Evolutionary conservation across 2,888 invertebrate species (phyloP).

Genomic region (Crossocerus cetratus): DNA sequence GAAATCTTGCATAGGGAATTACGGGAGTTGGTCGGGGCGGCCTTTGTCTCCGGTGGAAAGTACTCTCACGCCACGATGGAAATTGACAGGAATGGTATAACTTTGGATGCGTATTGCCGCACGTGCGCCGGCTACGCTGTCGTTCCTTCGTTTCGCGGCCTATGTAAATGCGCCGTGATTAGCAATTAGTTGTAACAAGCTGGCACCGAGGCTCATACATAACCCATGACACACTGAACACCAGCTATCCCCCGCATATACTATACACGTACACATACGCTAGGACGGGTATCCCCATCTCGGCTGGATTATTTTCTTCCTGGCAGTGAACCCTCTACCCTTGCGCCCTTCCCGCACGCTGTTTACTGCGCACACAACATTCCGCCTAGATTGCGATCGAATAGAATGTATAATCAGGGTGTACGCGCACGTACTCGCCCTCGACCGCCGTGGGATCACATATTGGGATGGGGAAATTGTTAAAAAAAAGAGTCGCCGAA

Average conservation of each 20-base stretch:
- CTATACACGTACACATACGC: background rate
- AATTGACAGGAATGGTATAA: slow-evolving; percentile 35
- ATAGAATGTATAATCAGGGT: background rate
- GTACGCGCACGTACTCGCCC: no score
- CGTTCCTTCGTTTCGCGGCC: slow-evolving; percentile 21
- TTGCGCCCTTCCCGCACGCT: background rate
- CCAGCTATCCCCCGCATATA: no score
- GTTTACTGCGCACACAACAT: background rate
- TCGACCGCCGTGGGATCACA: no score
- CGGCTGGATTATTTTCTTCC: background rate
- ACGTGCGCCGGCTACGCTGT: slow-evolving; percentile 5
- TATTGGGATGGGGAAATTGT: no score
- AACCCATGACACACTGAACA: slow-evolving; percentile 16
- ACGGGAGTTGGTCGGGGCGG: background rate
- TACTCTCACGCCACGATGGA: slow-evolving; percentile 15
- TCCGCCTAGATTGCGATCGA: background rate
- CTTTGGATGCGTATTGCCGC: slow-evolving; percentile 11
- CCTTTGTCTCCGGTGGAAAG: background rate
- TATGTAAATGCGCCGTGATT: slow-evolving; percentile 57
- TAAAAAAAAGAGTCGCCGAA: no score
- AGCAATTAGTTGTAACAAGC: slow-evolving; percentile 61
- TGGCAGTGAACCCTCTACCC: background rate
- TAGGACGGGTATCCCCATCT: background rate
- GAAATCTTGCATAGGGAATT: background rate
- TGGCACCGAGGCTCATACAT: slow-evolving; percentile 41